These are phyloP conservation scores for Pyralis farinalis DNA, from an alignment of 2,888 invertebrate genomes.

Conservation along the genomic window DNA sequence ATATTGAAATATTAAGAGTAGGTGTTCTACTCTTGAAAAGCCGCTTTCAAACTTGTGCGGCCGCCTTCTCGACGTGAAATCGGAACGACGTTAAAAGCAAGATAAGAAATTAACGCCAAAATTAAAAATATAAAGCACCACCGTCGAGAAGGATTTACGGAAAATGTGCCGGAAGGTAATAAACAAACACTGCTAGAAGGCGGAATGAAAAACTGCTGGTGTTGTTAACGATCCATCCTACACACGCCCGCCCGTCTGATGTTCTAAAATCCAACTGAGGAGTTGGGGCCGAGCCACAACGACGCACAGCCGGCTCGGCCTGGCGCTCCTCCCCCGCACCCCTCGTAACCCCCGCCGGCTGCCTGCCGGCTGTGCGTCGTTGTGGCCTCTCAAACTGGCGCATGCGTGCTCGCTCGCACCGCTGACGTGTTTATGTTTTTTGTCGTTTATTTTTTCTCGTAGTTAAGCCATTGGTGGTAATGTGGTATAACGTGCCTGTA, in stretches of 20 bases:
- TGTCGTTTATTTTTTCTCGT: slow-evolving; percentile 53
- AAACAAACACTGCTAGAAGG: slow-evolving; percentile 79
- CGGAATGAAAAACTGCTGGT: slow-evolving; percentile 83
- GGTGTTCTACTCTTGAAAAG: slow-evolving; percentile 75
- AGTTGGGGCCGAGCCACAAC: slow-evolving; percentile 31
- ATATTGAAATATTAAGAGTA: slow-evolving; percentile 67
- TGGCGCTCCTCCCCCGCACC: slow-evolving; percentile 33
- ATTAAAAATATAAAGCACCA: slow-evolving; percentile 64
- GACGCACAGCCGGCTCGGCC: slow-evolving; percentile 41
- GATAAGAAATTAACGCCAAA: slow-evolving; percentile 60
- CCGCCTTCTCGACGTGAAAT: slow-evolving; percentile 78
- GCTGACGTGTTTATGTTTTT: slow-evolving; percentile 78
- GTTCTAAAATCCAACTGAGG: slow-evolving; percentile 79
- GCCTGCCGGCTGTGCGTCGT: slow-evolving; percentile 42
- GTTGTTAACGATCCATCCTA: slow-evolving; percentile 78
- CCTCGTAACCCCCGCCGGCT: slow-evolving; percentile 35
- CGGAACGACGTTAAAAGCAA: slow-evolving; percentile 63
- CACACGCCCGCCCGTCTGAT: slow-evolving; percentile 79
- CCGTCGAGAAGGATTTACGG: slow-evolving; percentile 73
- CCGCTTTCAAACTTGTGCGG: slow-evolving; percentile 79
- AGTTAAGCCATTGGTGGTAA: slow-evolving; percentile 19
- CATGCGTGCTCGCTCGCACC: slow-evolving; percentile 68
- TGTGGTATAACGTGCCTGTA: background rate
- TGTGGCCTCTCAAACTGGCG: slow-evolving; percentile 58
- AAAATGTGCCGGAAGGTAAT: slow-evolving; percentile 72